Percentiles rank a stretch among this genome's conserved stretches.
Conservation (phyloP, 2,888 invertebrate genomes). For the Sthenelais limicola region DNA sequence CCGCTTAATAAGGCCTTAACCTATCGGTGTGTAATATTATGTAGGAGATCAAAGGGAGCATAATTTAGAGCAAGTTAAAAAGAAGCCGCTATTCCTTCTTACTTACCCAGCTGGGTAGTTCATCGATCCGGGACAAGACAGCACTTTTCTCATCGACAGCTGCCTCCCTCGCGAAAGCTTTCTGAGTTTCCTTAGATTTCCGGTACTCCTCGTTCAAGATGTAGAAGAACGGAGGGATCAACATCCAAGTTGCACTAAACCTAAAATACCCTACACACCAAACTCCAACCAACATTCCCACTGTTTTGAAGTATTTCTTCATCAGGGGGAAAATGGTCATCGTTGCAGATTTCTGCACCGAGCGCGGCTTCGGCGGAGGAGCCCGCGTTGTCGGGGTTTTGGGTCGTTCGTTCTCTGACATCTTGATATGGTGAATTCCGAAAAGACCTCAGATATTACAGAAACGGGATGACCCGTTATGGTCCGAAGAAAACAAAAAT, state of each 20-base stretch:
- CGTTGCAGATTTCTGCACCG: slow-evolving; percentile 14
- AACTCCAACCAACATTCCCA: slow-evolving; percentile 62
- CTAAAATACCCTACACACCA: slow-evolving; percentile 69
- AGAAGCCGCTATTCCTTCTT: too few relatives aligned
- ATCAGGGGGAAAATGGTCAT: slow-evolving; percentile 56
- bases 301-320: slow-evolving; percentile 67
- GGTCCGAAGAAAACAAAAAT: slow-evolving; percentile 1
- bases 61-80: too few relatives aligned
- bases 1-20: too few relatives aligned
- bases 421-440: slow-evolving; percentile 29
- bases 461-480: background rate
- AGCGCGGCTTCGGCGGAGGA: slow-evolving; percentile 58
- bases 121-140: slow-evolving; percentile 88
- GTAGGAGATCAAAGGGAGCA: too few relatives aligned
- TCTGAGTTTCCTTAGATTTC: slow-evolving; percentile 82
- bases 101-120: slow-evolving; percentile 93
- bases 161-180: slow-evolving; percentile 76
- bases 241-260: slow-evolving; percentile 89
- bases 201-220: slow-evolving; percentile 76
- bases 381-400: slow-evolving; percentile 44
- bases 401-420: slow-evolving; percentile 18
- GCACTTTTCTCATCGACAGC: slow-evolving; percentile 86
- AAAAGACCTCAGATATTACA: slow-evolving; percentile 24
- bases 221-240: slow-evolving; percentile 84
- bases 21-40: too few relatives aligned